Conservation (phyloP, 1,140 invertebrate species). For the Drosophila sturtevanti region DNA sequence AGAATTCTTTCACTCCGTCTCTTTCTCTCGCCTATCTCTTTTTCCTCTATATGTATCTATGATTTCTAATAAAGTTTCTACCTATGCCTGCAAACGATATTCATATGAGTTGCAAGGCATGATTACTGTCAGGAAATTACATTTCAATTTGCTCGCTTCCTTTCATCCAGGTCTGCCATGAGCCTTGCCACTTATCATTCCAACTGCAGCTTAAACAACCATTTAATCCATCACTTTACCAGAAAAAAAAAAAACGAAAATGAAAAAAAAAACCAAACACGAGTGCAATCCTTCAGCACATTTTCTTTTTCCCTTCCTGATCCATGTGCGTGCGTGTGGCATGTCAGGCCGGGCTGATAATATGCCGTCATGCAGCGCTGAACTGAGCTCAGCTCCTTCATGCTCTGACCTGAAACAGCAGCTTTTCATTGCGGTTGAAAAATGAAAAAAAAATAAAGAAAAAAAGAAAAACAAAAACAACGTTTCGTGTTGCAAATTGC, state of each 20-base stretch:
- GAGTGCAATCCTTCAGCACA: conserved; percentile 31
- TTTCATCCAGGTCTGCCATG: conserved; percentile 28
- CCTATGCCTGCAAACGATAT: conserved; percentile 34
- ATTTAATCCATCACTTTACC: conserved; percentile 66
- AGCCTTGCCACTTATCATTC: conserved; percentile 3
- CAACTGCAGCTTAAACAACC: conserved; percentile 46
- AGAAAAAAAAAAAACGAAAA: conserved; percentile 18
- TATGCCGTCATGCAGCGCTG: conserved; percentile 64
- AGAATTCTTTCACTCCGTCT: background rate
- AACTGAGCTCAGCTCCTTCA: conserved; percentile 21
- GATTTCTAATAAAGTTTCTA: conserved; percentile 31
- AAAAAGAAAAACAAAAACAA: conserved; percentile 25
- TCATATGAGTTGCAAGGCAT: conserved; percentile 47
- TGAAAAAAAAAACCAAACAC: background rate
- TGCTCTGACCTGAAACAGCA: conserved; percentile 26
- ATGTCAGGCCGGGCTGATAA: conserved; percentile 68
- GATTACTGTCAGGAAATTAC: conserved; percentile 56
- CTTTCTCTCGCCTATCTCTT: no score
- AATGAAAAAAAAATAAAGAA: conserved; percentile 41
- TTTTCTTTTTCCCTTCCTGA: background rate
- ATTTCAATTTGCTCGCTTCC: conserved; percentile 63
- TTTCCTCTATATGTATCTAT: background rate
- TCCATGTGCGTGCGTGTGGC: conserved; percentile 48
- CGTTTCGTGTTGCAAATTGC: conserved; percentile 48
- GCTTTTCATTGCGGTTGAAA: conserved; percentile 57